Conservation (phyloP, 2,113 vertebrate species). For the Paramormyrops kingsleyae region DNA sequence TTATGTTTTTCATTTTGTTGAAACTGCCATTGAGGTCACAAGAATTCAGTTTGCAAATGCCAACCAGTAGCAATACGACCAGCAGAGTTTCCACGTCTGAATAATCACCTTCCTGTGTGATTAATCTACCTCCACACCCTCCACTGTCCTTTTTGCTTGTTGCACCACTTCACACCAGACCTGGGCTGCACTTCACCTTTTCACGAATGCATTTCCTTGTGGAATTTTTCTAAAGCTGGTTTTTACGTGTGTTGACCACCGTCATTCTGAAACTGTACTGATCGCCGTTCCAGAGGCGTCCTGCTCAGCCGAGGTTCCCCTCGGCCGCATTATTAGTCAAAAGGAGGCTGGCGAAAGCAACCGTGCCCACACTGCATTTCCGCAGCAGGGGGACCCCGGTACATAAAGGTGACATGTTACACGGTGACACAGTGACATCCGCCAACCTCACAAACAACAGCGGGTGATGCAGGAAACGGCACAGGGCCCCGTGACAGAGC, state of each 20-base stretch:
- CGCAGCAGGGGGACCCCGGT: not conserved
- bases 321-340: not conserved
- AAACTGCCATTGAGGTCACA: not conserved
- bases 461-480: not conserved
- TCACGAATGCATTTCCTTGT: not conserved
- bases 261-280: not conserved
- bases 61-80: not conserved
- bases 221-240: not conserved
- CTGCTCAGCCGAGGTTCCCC: not conserved
- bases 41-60: not conserved
- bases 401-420: not conserved
- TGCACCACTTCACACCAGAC: not conserved
- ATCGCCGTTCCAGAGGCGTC: not conserved
- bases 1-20: not conserved
- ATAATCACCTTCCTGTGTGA: not conserved
- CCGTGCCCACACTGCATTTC: not conserved
- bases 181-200: not conserved
- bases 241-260: not conserved
- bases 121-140: not conserved
- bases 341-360: not conserved
- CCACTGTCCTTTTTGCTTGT: not conserved
- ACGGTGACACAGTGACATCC: not conserved
- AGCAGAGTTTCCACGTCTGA: not conserved
- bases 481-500: not conserved
- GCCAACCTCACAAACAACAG: slow-evolving; percentile 14